Conservation (phyloP, 2,113 vertebrate genomes). For the Salvelinus sp. region DNA sequence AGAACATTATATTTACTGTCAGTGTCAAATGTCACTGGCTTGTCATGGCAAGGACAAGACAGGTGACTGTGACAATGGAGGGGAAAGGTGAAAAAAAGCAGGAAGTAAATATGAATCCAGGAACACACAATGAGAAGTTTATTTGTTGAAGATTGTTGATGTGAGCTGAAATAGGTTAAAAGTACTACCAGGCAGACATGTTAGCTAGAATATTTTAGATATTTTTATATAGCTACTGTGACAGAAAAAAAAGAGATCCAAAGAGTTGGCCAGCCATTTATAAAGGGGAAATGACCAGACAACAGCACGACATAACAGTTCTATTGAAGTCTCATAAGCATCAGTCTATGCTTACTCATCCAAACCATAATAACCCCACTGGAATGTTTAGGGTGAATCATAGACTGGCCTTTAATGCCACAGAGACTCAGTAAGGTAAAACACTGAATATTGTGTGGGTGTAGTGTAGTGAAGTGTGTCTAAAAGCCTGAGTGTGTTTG, state of each 20-base stretch:
- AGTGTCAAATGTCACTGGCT: not conserved
- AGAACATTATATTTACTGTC: not conserved
- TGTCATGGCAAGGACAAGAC: not conserved
- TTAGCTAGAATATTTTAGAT: not conserved
- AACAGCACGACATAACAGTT: not conserved
- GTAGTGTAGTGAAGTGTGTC: conserved; percentile 1
- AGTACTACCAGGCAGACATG: too few relatives aligned
- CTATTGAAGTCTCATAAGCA: not conserved
- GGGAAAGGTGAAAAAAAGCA: conserved; percentile 16
- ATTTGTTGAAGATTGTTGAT: not conserved
- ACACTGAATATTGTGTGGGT: conserved; percentile 42
- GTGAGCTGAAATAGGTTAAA: too few relatives aligned
- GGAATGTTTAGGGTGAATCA: not conserved
- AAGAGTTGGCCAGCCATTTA: not conserved
- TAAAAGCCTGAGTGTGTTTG: conserved; percentile 1
- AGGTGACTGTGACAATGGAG: conserved; percentile 2
- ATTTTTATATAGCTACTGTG: not conserved
- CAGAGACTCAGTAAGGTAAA: not conserved
- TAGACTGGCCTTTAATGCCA: not conserved
- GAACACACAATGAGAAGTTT: not conserved
- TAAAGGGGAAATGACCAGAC: not conserved
- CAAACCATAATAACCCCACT: not conserved
- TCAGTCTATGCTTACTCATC: not conserved
- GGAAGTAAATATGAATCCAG: conserved; percentile 5
- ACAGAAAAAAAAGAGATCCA: not conserved